Evolutionary conservation across 2,888 invertebrate genomes (phyloP).

Genomic region (Ptychoptera albimana): DNA sequence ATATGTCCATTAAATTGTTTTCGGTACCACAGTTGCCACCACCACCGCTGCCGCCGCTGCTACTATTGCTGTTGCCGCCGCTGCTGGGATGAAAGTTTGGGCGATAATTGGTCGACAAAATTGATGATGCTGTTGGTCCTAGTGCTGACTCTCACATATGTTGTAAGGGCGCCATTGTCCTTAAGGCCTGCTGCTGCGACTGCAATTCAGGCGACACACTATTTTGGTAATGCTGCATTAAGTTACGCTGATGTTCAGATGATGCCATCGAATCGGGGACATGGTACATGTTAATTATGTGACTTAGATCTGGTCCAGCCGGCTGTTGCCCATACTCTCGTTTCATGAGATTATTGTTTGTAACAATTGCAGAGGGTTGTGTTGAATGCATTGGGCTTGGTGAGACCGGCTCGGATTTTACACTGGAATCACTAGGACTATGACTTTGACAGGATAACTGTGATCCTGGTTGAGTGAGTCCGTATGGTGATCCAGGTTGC

Average conservation of each 20-base stretch:
- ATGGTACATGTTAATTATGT: conserved; percentile 52
- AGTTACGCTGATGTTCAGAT: conserved; percentile 30
- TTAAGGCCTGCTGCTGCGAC: conserved; percentile 28
- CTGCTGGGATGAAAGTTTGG: conserved; percentile 7
- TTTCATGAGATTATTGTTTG: conserved; percentile 45
- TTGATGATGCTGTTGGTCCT: conserved; percentile 10
- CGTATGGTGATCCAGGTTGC: conserved; percentile 42
- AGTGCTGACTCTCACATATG: conserved; percentile 30
- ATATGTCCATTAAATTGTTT: conserved; percentile 5
- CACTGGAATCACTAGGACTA: conserved; percentile 74
- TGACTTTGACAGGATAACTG: conserved; percentile 52
- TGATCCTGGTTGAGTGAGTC: conserved; percentile 45
- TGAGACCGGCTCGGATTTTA: conserved; percentile 78
- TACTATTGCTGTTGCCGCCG: conserved; percentile 12
- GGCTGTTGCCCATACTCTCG: conserved; percentile 45
- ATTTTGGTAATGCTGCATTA: conserved; percentile 28
- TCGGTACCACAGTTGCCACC: conserved; percentile 6
- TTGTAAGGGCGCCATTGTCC: conserved; percentile 30
- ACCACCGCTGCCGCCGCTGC: conserved; percentile 1
- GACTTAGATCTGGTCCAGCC: conserved; percentile 39
- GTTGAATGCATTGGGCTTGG: conserved; percentile 41
- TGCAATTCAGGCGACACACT: conserved; percentile 27
- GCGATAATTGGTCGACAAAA: no score
- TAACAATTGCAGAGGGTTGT: conserved; percentile 22
- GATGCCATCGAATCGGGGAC: conserved; percentile 44